phyloP scores from a whole-genome alignment of 2,797 vertebrate genomes.

The Odontamblyopus rebecca region DNA sequence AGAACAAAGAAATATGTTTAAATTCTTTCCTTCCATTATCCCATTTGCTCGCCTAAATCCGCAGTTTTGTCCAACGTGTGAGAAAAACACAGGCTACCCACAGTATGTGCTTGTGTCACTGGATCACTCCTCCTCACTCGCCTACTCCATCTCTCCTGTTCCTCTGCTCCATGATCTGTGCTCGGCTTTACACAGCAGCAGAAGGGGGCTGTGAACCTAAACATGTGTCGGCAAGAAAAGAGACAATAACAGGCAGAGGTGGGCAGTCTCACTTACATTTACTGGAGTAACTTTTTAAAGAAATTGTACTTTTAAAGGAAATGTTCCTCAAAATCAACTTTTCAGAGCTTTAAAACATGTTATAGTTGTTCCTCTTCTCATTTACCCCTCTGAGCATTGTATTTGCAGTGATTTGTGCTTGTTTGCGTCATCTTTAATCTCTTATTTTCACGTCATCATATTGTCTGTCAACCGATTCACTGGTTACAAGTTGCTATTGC shows the following conservation, averaged over 20 bases:
- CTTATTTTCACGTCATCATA: no score
- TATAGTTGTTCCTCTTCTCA: no score
- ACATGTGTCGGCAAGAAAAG: neutral
- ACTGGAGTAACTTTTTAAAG: no score
- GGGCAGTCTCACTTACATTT: no score
- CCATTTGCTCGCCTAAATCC: constrained; percentile 25
- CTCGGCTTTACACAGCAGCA: constrained; percentile 1
- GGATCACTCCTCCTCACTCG: constrained; percentile 59
- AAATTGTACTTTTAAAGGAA: no score
- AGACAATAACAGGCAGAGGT: neutral
- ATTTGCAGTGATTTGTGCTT: no score
- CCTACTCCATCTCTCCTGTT: constrained; percentile 47
- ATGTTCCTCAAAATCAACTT: no score
- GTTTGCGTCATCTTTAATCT: no score
- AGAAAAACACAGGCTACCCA: constrained; percentile 43
- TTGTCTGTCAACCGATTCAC: no score
- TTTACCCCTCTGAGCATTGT: no score
- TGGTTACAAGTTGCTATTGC: no score
- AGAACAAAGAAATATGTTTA: neutral
- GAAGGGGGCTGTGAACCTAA: neutral
- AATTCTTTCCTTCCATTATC: neutral
- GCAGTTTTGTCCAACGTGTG: constrained; percentile 28
- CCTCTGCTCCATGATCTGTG: constrained; percentile 35
- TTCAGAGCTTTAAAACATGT: no score
- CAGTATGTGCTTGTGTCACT: constrained; percentile 44